Evolutionary conservation across 2,888 invertebrate species (phyloP).

Genomic region (Pomacea canaliculata): DNA sequence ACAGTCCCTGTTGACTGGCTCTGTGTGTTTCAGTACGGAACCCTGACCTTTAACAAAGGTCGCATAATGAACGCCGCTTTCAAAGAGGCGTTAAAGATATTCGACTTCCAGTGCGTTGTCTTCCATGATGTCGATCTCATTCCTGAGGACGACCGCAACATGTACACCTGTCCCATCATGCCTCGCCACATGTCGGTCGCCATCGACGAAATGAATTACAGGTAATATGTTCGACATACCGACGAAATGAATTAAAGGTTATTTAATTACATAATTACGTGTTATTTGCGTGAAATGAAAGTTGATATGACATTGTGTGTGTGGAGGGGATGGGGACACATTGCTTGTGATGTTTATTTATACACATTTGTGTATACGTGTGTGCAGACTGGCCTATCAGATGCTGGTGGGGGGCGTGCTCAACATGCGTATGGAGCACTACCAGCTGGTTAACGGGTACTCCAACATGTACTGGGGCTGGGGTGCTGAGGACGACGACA

Average conservation of each 20-base stretch:
- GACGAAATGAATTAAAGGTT: no score
- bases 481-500: constrained; percentile 68
- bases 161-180: constrained; percentile 91
- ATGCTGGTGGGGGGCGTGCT: constrained; percentile 71
- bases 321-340: no score
- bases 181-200: constrained; percentile 95
- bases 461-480: constrained; percentile 71
- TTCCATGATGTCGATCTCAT: constrained; percentile 97
- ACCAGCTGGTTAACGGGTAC: constrained; percentile 69
- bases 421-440: constrained; percentile 68
- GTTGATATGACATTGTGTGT: no score
- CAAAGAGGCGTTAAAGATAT: constrained; percentile 86
- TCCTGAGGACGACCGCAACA: constrained; percentile 91
- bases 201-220: constrained; percentile 78
- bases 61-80: constrained; percentile 98
- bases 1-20: background rate
- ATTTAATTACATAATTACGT: no score
- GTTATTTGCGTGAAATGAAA: no score
- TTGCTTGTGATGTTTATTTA: no score
- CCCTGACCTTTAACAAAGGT: constrained; percentile 89
- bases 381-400: constrained; percentile 68
- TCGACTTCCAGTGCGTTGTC: constrained; percentile 85
- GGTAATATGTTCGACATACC: constrained; percentile 70
- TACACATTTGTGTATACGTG: no score
- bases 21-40: constrained; percentile 73